Evolutionary conservation across 2,888 invertebrate genomes (phyloP), one percentile per base, ranked within the genome.

Genomic region (Rhagium mordax): DNA sequence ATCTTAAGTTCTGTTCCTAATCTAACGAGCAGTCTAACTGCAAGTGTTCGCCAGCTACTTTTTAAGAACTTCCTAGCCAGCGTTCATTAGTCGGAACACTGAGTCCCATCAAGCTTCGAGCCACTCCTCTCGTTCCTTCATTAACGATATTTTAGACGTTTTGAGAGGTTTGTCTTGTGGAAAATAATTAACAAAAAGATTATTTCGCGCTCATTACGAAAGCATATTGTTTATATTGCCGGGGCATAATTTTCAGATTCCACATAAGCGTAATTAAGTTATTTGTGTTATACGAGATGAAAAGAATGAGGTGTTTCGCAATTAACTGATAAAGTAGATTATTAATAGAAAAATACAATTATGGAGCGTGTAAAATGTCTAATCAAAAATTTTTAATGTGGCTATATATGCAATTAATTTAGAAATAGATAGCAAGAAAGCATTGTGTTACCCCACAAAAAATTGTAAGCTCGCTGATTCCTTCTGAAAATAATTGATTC

Each of bases 141-240:
- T 82, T 81, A 81, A 81, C 77, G 79, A 80, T 81, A 80, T 82
- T 81, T 80, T 77, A 81, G 79, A 79, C 76, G 75, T 74, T 79
- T 79, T 75, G 74, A 76, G 74, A 59, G 77, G 76, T 72, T 71
- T 74, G 71, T 62, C 68, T 73, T 55, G n/a, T n/a, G 74, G 74
- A 71, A 79, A 81, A 81, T 81, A 81, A 81, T 82, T 82, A 81
- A 81, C 79, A 78, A 74, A 80, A 79, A 79, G 75, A 79, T 51
- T 53, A 51, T 33, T 62, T 33, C 21, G 29, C 53, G 61, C 53
- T 66, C 41, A 47, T 57, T 57, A 66, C 55, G 53, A 24, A 15
- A 20, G 21, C 57, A 41, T 33, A 66, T 66, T 66, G 41, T 55
- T 64, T 64, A 18, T 27, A 41, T 41, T 41, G 41, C 41, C 16